Conservation (phyloP, 2,113 vertebrate genomes). For the Ifrita kowaldi region DNA sequence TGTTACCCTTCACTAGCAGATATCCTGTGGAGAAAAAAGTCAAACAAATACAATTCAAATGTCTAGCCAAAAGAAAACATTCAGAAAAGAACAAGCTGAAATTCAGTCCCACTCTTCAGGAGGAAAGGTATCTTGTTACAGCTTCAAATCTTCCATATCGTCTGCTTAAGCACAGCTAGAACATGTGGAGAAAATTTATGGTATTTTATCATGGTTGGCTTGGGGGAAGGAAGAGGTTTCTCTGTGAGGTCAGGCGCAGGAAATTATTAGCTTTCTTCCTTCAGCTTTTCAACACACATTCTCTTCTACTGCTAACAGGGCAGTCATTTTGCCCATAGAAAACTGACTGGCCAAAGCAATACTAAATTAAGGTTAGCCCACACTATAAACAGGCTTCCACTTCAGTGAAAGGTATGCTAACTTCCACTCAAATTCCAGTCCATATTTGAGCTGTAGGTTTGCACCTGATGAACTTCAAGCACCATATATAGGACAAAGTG, state of each 20-base stretch:
- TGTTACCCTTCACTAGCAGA: background rate
- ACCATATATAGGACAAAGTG: background rate
- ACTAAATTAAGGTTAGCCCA: background rate
- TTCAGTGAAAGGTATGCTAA: background rate
- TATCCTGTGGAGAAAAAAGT: background rate
- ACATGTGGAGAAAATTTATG: conserved; percentile 26
- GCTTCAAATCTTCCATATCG: background rate
- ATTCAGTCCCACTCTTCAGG: background rate
- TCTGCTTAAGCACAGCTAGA: background rate
- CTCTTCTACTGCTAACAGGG: background rate
- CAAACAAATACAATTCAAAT: background rate
- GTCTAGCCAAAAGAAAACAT: conserved; percentile 9
- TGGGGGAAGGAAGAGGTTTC: conserved; percentile 27
- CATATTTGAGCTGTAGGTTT: background rate
- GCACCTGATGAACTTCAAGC: background rate
- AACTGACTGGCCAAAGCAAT: background rate
- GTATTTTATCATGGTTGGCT: conserved; percentile 14
- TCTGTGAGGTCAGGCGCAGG: background rate
- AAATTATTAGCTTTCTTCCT: conserved; percentile 9
- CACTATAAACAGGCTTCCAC: background rate
- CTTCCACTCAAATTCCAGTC: background rate
- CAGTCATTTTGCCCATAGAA: background rate
- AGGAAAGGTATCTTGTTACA: background rate
- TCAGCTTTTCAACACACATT: background rate
- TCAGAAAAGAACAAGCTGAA: background rate